These are phyloP conservation scores for Orthonychiurus folsomi DNA, from an alignment of 2,888 invertebrate species.

Conservation along the genomic window DNA sequence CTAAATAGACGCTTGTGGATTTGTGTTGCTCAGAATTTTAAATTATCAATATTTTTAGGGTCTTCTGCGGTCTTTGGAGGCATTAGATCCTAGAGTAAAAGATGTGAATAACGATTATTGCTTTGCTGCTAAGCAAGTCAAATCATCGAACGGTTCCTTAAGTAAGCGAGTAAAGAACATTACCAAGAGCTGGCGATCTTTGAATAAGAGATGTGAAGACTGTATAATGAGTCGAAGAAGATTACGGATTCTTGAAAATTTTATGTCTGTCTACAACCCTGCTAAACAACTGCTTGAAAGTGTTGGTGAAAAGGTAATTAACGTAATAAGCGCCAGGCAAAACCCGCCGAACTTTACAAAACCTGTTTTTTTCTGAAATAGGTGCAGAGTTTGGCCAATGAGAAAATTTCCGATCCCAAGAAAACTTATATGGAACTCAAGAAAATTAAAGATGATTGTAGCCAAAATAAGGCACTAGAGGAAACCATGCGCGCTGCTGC, in stretches of 20 bases:
- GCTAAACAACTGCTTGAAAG: neutral
- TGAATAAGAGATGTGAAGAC: neutral
- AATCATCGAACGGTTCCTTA: constrained; percentile 6
- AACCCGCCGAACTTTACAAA: no score
- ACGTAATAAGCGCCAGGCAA: neutral
- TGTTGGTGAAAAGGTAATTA: neutral
- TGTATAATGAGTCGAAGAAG: neutral
- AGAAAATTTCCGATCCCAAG: neutral
- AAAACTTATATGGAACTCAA: neutral
- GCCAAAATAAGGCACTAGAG: constrained; percentile 14
- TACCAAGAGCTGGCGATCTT: neutral
- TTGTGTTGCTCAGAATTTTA: no score
- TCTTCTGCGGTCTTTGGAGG: constrained; percentile 25
- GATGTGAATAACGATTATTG: constrained; percentile 36
- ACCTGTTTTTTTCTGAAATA: neutral
- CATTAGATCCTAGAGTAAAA: constrained; percentile 33
- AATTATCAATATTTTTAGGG: constrained; percentile 14
- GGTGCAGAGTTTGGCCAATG: constrained; percentile 5
- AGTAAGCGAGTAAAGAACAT: neutral
- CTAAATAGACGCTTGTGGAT: no score
- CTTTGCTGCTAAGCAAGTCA: constrained; percentile 32
- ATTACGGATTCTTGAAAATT: neutral
- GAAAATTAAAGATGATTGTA: constrained; percentile 13
- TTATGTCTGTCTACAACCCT: neutral
- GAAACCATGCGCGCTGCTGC: constrained; percentile 19